These are phyloP conservation scores for Dicyrtomina minuta DNA, from an alignment of 2,888 invertebrate genomes.

Conservation along the genomic window DNA sequence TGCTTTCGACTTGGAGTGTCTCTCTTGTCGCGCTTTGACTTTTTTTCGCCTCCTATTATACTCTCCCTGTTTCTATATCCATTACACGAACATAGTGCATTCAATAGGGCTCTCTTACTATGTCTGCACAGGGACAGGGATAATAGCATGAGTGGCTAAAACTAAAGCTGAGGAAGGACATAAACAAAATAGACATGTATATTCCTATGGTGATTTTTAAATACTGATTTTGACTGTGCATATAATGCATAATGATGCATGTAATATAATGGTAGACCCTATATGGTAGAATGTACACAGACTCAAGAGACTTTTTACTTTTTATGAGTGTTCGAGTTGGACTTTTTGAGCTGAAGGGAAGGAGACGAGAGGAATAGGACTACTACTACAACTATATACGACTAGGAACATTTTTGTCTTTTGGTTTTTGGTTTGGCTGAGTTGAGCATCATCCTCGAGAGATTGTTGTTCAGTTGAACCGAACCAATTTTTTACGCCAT, in stretches of 20 bases:
- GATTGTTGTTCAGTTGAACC: slow-evolving; percentile 14
- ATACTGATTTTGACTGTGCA: background rate
- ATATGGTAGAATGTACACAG: too few species aligned
- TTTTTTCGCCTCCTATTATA: slow-evolving; percentile 7
- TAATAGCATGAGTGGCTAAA: background rate
- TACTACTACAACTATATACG: background rate
- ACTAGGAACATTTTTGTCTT: background rate
- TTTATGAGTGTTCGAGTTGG: background rate
- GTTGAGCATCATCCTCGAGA: background rate
- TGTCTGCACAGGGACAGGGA: background rate
- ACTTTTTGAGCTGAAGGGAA: background rate
- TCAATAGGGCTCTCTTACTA: background rate
- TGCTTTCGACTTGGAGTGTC: slow-evolving; percentile 28
- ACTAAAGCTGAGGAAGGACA: too few species aligned
- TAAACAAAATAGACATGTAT: background rate
- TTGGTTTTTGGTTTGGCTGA: slow-evolving; percentile 1
- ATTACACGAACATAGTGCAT: background rate
- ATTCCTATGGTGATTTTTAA: slow-evolving; percentile 3
- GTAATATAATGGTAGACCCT: too few species aligned
- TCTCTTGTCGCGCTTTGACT: slow-evolving; percentile 13
- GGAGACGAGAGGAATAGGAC: background rate
- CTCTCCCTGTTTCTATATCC: slow-evolving; percentile 4
- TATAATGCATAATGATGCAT: too few species aligned
- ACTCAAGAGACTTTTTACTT: too few species aligned
- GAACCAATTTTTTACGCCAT: slow-evolving; percentile 33